Base-by-base conservation (phyloP, 1,140 invertebrate genomes). In the Spodoptera frugiperda region DNA sequence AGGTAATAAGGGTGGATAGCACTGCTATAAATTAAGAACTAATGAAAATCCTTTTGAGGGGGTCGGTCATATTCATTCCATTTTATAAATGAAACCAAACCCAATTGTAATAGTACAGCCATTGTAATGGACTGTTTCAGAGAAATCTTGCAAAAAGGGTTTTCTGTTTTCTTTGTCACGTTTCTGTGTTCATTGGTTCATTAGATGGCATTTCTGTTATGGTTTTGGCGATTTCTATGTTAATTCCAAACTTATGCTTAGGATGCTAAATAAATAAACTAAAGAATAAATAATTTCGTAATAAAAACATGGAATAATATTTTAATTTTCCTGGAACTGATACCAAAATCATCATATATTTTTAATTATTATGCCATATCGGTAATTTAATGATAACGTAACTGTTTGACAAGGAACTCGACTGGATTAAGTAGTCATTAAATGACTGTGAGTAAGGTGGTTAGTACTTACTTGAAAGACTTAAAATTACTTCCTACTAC, bases 1-100 rank as follows among this genome's bases (percentile, higher is more conserved):
- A 81, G 84, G 76, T 78, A 81, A 80, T 80, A 75, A 65, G 55
- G 59, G 17, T 59, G 33, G 73, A 12, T 84, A 89, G 87, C 84
- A 84, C 63, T 88, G 83, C 30, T 53, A 70, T 48, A 55, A 72
- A 65, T 67, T 33, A 55, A 55, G 53, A 55, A 76, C 73, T 74
- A 59, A 63, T 25, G 19, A 75, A 73, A 65, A 65, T 49, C 25
- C 44, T 61, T 61, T 39, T 61, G 46, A 61, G n/a, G 44, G 54
- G n/a, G n/a, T n/a, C n/a, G n/a, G n/a, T 21, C 49, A 19, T 48
- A 67, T 67, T 67, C 44, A 46, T 67, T 48, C n/a, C 59, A 63
- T 67, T 67, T 61, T 61, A 33, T 67, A 21, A 49, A 57, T 25
- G 19, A 57, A 57, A 46, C 44, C 19, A 49, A 67, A 67, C 44